Percentiles rank a stretch among this genome's conserved stretches.
Evolutionary conservation across 2,888 invertebrate genomes (phyloP).

Genomic region (Acleris sparsana): DNA sequence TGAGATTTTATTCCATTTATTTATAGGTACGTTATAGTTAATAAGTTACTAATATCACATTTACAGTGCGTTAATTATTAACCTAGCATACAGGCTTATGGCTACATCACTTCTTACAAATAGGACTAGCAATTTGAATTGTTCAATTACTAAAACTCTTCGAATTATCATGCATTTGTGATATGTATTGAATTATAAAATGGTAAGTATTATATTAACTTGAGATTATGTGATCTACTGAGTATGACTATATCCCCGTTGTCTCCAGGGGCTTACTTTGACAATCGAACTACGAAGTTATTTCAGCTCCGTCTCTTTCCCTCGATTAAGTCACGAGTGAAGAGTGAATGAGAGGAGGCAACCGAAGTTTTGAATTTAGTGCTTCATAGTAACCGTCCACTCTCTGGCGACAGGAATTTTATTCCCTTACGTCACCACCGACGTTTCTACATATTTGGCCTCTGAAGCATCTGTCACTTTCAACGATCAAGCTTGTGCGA

Average conservation of each 20-base stretch:
- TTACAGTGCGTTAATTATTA: conserved; percentile 63
- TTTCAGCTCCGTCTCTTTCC: too few relatives aligned
- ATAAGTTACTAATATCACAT: conserved; percentile 81
- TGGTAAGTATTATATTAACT: conserved; percentile 31
- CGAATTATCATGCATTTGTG: conserved; percentile 70
- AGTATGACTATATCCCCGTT: neutral
- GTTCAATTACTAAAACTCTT: conserved; percentile 65
- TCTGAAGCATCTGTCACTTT: too few relatives aligned
- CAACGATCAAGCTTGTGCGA: neutral
- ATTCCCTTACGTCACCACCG: neutral
- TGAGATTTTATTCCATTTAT: conserved; percentile 53
- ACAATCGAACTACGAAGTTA: too few relatives aligned
- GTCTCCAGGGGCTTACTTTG: neutral
- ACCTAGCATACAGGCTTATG: conserved; percentile 27
- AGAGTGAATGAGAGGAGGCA: too few relatives aligned
- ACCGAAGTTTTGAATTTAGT: too few relatives aligned
- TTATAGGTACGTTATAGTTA: conserved; percentile 59
- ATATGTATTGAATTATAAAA: conserved; percentile 64
- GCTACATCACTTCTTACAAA: conserved; percentile 59
- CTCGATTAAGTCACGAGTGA: too few relatives aligned
- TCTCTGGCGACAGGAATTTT: conserved; percentile 1
- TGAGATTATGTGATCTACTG: conserved; percentile 34
- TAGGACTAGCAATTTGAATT: conserved; percentile 77
- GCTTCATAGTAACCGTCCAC: too few relatives aligned
- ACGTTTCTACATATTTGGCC: neutral